Evolutionary conservation across 1,140 invertebrate species (phyloP), one percentile per base, ranked within the genome.

Genomic region (Dolichoris vasculosae): DNA sequence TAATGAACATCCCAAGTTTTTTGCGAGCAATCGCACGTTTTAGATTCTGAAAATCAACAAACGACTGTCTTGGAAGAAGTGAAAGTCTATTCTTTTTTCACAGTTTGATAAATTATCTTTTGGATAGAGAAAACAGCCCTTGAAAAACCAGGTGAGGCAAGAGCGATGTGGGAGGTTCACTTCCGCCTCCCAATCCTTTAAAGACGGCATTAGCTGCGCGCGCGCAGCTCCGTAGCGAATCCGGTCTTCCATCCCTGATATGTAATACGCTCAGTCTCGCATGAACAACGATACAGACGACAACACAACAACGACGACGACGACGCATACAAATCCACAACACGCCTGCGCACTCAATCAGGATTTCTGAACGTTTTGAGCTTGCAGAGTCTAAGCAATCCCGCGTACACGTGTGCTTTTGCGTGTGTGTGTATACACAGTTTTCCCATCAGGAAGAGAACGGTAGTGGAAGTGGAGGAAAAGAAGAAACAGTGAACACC

Each of bases 341-440:
- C 86, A 84, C 87, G 84, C 86, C 46, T 86, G 87, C 86, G 32
- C 26, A 20, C 1, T 9, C n/a, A 26, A 59, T 23, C 26, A n/a
- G 64, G 82, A 59, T 83, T 48, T 26, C 55, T 75, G 17, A 0
- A n/a, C 17, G 40, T 13, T 15, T 8, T 3, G 46, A 35, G 75
- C 43, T 77, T 7, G n/a, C 35, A 40, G 35, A 7, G 13, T 13
- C 43, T 46, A 13, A 46, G 43, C 13, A 4, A 30, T 38, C 6
- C 23, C 15, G 46, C 8, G 23, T 76, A 46, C 17, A 23, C 26
- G 26, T 38, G 75, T 75, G 69, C 6, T 26, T 67, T 30, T 9
- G 1, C 4, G 26, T 71, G 26, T 2, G 69, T 43, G 11, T 17
- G 69, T 26, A 35, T 43, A 11, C 9, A 7, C 26, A 43, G 2